phyloP scores from a whole-genome alignment of 2,113 vertebrate genomes.

The Anolis carolinensis region DNA sequence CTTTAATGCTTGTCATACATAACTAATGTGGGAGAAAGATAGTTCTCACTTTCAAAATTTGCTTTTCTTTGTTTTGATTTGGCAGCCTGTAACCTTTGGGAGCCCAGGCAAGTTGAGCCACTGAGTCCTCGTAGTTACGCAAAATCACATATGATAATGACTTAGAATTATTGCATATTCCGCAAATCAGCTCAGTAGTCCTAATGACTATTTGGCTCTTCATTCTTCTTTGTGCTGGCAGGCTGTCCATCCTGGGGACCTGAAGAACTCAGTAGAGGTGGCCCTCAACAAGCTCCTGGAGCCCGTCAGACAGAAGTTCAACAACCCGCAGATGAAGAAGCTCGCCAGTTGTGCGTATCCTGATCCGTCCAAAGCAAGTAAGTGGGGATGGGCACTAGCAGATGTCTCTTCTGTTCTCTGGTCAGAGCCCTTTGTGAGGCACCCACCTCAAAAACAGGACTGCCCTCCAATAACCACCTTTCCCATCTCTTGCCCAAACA shows the following conservation, averaged over 20 bases:
- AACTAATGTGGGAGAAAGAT: no score
- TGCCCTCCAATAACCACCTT: not conserved
- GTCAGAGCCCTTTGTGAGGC: no score
- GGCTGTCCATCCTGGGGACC: conserved; percentile 92
- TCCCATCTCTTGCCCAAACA: not conserved
- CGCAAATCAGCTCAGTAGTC: no score
- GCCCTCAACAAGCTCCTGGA: conserved; percentile 91
- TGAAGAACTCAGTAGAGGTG: conserved; percentile 93
- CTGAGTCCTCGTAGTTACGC: no score
- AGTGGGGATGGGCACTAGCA: conserved; percentile 11
- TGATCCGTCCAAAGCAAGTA: conserved; percentile 85
- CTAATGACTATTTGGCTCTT: not conserved
- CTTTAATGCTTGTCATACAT: no score
- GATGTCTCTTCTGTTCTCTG: no score
- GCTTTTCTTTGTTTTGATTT: no score
- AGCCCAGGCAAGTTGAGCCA: no score
- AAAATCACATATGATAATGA: no score
- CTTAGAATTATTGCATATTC: no score
- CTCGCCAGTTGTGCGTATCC: conserved; percentile 87
- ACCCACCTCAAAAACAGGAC: not conserved
- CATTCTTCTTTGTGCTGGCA: conserved; percentile 44
- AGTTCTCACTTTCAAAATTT: no score
- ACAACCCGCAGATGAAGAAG: conserved; percentile 86
- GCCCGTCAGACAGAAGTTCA: conserved; percentile 95
- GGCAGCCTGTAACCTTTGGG: no score